phyloP scores from a whole-genome alignment of 2,113 vertebrate genomes.

The Merops nubicus region DNA sequence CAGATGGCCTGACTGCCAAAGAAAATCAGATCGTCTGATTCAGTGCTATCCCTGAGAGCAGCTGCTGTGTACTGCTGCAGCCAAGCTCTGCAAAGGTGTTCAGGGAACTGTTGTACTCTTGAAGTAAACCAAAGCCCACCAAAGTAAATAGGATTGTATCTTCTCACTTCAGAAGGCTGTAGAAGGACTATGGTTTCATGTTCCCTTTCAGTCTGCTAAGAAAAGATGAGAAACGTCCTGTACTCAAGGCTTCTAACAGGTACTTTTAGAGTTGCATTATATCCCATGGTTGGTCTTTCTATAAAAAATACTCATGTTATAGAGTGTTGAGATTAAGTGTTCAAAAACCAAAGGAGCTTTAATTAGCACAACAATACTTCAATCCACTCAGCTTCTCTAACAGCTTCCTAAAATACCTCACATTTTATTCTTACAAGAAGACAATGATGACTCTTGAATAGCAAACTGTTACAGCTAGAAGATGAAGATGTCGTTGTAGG shows the following conservation, averaged over 20 bases:
- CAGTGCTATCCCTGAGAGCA: not conserved
- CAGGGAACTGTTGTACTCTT: not conserved
- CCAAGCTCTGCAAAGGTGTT: not conserved
- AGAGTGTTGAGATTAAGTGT: not conserved
- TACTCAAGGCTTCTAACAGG: constrained; percentile 8
- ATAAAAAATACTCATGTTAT: constrained; percentile 34
- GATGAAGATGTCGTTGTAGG: constrained; percentile 30
- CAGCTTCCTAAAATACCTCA: constrained; percentile 28
- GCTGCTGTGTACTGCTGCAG: not conserved
- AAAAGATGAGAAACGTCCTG: not conserved
- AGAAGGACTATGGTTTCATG: not conserved
- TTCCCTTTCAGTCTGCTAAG: not conserved
- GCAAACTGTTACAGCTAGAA: constrained; percentile 31
- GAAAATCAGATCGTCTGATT: not conserved
- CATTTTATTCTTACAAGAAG: constrained; percentile 37
- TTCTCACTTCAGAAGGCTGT: not conserved
- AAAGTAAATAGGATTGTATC: not conserved
- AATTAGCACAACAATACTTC: constrained; percentile 55
- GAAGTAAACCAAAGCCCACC: not conserved
- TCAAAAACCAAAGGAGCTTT: constrained; percentile 53
- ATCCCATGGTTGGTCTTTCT: constrained; percentile 17
- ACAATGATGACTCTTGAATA: constrained; percentile 40
- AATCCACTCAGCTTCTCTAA: constrained; percentile 34
- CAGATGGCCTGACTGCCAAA: not conserved
- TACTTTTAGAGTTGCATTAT: not conserved